Conservation (phyloP, 2,113 vertebrate species). For the Catharus minimus region DNA sequence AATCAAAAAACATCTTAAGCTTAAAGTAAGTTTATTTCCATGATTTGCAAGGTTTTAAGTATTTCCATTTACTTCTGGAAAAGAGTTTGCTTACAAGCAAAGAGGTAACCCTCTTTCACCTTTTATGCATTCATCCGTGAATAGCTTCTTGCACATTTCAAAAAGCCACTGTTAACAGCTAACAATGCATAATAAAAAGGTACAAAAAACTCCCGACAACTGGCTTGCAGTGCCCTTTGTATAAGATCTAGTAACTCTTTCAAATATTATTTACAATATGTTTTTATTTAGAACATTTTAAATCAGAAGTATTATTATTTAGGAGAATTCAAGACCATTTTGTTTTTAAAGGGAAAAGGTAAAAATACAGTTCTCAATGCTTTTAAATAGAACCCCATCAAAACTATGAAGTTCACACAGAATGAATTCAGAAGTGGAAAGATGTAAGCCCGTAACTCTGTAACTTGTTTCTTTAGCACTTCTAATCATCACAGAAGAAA, state of each 20-base stretch:
- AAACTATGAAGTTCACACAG: neutral
- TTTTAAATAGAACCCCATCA: neutral
- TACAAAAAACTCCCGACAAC: neutral
- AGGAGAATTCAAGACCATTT: neutral
- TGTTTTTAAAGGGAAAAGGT: neutral
- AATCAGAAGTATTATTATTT: neutral
- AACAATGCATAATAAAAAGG: neutral
- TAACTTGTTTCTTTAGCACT: neutral
- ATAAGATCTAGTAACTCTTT: neutral
- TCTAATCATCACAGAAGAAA: neutral
- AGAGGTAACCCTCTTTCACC: neutral
- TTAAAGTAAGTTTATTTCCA: neutral
- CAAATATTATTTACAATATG: neutral
- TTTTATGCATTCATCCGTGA: neutral
- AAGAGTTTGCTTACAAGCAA: neutral
- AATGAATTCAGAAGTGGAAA: neutral
- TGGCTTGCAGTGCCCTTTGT: neutral
- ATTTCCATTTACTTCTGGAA: neutral
- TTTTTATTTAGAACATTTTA: neutral
- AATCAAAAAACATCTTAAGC: neutral
- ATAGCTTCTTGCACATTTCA: neutral
- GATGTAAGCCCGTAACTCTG: neutral
- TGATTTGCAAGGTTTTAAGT: neutral
- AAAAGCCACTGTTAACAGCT: neutral
- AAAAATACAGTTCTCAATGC: neutral